phyloP scores from a whole-genome alignment of 2,113 vertebrate species.

The Stigmatopora argus region DNA sequence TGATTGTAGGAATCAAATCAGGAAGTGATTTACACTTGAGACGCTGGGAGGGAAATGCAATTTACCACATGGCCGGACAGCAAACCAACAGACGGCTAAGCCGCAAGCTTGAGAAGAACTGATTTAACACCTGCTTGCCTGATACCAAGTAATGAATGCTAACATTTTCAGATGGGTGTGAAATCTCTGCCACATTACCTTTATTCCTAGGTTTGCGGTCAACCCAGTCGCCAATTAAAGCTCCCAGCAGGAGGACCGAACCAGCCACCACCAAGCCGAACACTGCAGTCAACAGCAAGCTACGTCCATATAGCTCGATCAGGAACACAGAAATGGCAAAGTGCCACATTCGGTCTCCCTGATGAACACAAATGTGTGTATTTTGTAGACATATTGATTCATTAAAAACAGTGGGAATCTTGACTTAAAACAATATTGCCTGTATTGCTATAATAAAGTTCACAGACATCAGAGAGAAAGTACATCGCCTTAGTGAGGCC shows the following conservation, averaged over 20 bases:
- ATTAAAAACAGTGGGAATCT: background rate
- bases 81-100: constrained; percentile 18
- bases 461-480: too few species aligned
- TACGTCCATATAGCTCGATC: constrained; percentile 67
- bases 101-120: constrained; percentile 22
- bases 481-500: too few species aligned
- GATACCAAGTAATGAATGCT: background rate
- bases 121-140: constrained; percentile 11
- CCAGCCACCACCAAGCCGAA: constrained; percentile 73
- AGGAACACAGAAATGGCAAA: constrained; percentile 77
- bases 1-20: constrained; percentile 26
- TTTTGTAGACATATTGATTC: background rate
- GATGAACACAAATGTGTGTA: constrained; percentile 20
- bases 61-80: constrained; percentile 22
- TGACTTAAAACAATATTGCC: background rate
- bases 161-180: constrained; percentile 1
- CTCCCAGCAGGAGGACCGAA: constrained; percentile 72
- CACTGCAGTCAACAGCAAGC: constrained; percentile 68
- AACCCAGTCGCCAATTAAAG: constrained; percentile 76
- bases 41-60: constrained; percentile 14
- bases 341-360: constrained; percentile 75
- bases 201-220: constrained; percentile 77
- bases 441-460: background rate
- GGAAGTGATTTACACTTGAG: constrained; percentile 26
- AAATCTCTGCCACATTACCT: constrained; percentile 47